These are phyloP conservation scores for Anseranas semipalmata DNA, from an alignment of 2,113 vertebrate species.

Conservation along the genomic window DNA sequence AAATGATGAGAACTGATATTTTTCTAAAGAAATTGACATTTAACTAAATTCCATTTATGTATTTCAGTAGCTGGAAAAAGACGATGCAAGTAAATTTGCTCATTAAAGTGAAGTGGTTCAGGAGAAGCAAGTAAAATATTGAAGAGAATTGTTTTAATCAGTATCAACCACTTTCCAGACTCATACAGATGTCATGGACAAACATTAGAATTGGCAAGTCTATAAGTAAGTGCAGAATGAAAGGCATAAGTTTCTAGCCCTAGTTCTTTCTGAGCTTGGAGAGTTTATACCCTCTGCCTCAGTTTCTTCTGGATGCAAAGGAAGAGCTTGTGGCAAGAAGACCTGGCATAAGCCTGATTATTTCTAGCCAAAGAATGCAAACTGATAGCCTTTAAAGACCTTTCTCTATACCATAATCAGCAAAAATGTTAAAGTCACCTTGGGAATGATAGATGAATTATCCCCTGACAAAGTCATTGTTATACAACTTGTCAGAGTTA, in stretches of 20 bases:
- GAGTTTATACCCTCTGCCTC: neutral
- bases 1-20: neutral
- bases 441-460: slow-evolving; percentile 21
- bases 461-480: neutral
- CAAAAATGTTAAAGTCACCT: slow-evolving; percentile 9
- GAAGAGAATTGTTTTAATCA: neutral
- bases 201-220: neutral
- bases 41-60: neutral
- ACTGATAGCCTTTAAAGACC: neutral
- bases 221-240: neutral
- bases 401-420: neutral
- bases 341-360: neutral
- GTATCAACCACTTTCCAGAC: neutral
- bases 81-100: neutral
- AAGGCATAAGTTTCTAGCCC: neutral
- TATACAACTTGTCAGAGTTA: slow-evolving; percentile 5
- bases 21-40: neutral
- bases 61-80: slow-evolving; percentile 7
- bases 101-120: neutral
- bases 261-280: neutral
- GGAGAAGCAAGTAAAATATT: neutral
- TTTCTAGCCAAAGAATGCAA: neutral
- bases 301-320: neutral
- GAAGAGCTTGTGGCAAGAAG: neutral
- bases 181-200: neutral